Evolutionary conservation across 2,888 invertebrate species (phyloP), one percentile per base, ranked within the genome.

Genomic region (Eristalinus aeneus): DNA sequence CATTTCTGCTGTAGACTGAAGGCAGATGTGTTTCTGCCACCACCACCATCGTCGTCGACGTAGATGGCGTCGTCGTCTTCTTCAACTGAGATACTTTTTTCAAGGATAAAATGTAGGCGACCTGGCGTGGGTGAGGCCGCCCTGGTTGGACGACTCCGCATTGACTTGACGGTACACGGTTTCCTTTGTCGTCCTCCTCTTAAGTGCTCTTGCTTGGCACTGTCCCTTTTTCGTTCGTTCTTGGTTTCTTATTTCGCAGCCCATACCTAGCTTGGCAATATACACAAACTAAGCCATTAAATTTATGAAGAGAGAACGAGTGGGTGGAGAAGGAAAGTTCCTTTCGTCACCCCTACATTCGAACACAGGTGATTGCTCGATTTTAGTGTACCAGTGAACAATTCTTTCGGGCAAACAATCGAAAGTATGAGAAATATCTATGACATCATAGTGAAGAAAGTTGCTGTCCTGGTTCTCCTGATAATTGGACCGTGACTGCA

Each of bases 101-200:
- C 71, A 82, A 82, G 76, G 81, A 82, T 72, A 63, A 67, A 61
- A 61, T 67, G 76, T 82, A 32, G 76, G 76, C 71, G 63, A 16
- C 74, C 31, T 0, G 22, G 34, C 27, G 54, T 23, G 16, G 32
- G n/a, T 60, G 20, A 34, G 23, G 16, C 31, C 11, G 11, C 31
- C 22, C 2, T 23, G 58, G 20, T 16, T 27, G 34, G 10, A 16
- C 46, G 16, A n/a, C 1, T 8, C 46, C 3, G 5, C 46, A 16
- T 6, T 34, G 34, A 34, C 46, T 39, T 46, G 27, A 27, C 23
- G n/a, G 31, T 74, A 46, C 31, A n/a, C 22, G 9, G n/a, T 31
- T 58, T 22, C 31, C 12, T 27, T 27, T 46, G n/a, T 54, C 20
- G 23, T 61, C 63, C 53, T 63, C n/a, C 32, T 61, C 11, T 20